phyloP scores from a whole-genome alignment of 2,113 vertebrate species.

The Trematocara marginatum region DNA sequence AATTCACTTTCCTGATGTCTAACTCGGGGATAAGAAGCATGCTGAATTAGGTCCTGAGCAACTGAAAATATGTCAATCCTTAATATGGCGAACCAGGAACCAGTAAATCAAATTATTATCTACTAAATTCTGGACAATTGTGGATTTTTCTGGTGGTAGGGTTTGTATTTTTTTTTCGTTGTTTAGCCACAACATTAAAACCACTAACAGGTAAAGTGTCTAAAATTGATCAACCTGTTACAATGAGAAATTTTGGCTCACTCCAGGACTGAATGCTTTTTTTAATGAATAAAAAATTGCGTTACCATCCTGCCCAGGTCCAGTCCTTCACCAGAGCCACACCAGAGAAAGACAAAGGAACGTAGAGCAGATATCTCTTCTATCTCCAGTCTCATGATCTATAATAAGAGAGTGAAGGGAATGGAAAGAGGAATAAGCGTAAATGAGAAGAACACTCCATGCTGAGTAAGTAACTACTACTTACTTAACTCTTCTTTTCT shows the following conservation, averaged over 20 bases:
- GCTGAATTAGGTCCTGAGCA: not conserved
- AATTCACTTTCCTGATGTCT: not conserved
- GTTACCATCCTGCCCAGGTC: constrained; percentile 94
- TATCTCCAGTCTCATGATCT: constrained; percentile 99
- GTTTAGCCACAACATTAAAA: not conserved
- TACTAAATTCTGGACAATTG: not conserved
- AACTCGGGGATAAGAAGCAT: not conserved
- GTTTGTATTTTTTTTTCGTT: not conserved
- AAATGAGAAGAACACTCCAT: not conserved
- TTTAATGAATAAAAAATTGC: not conserved
- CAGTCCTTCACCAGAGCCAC: constrained; percentile 93
- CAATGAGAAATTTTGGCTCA: not conserved
- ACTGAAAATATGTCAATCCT: not conserved
- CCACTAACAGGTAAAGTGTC: not conserved
- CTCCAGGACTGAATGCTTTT: not conserved
- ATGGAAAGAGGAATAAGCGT: not conserved
- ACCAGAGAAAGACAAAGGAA: constrained; percentile 97
- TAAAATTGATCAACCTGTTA: not conserved
- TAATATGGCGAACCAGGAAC: not conserved
- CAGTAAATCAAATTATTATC: not conserved
- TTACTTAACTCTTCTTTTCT: not conserved
- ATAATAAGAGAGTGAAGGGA: not conserved
- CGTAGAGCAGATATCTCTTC: constrained; percentile 92
- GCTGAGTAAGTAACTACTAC: not conserved
- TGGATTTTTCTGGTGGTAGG: not conserved